Base-by-base conservation (phyloP, 2,888 invertebrate species). In the Venusia cambrica region DNA sequence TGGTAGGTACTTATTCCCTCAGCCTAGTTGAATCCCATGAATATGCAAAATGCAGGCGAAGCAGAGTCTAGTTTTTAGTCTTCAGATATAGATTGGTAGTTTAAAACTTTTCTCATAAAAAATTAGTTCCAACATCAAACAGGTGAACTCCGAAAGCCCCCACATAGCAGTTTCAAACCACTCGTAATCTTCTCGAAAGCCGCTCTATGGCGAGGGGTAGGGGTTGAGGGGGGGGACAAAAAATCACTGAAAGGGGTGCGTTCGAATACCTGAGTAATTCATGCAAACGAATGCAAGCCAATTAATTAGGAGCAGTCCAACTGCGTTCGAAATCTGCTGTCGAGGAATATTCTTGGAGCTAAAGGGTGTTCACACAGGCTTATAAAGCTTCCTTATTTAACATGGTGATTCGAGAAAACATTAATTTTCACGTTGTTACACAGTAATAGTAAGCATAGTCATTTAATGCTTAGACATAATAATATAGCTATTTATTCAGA, bases 261-360 rank as follows among this genome's bases (percentile, higher is more conserved):
- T 57, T 53, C 49, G 54, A 58, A 64, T 78, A 81, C 81, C 78
- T 81, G 79, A 62, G 66, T 83, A 83, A 84, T 83, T 81, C 74
- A 84, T 83, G 83, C 83, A 81, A 84, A 83, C 77, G 81, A 84
- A 83, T 84, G 78, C 84, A 79, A 83, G 78, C 81, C 83, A 84
- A 83, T 84, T 84, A 81, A 81, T 83, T 78, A 79, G 64, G 72
- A 75, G 66, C 65, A 73, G 74, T 68, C 69, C 54, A 64, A 62
- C 66, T 69, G 69, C 69, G 70, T 59, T 63, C 70, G n/a, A 73
- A 78, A 77, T 77, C 74, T 75, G 76, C 78, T 72, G 66, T 65
- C 70, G 51, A 30, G 25, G 65, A 47, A 64, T 66, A 58, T 62
- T 62, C 55, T 52, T 34, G 6, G 4, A 21, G 29, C 21, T 46